A percentile compares a stretch with the other conserved stretches of the same genome.
Evolutionary conservation across 2,113 vertebrate genomes (phyloP).

Genomic region (Nothoprocta perdicaria): DNA sequence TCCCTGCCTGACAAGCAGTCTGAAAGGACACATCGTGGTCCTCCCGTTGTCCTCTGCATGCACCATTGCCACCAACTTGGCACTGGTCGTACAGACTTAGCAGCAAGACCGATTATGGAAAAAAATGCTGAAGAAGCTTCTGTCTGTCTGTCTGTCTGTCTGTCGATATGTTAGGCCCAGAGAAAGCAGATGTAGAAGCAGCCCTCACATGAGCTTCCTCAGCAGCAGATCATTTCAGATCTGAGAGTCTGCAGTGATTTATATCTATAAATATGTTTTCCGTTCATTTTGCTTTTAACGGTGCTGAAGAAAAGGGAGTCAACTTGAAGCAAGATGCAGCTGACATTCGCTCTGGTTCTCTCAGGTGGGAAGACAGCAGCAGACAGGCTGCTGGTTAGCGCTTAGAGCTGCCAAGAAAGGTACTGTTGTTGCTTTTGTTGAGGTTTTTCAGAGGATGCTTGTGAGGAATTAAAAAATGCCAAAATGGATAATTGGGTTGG

Average conservation of each 20-base stretch:
- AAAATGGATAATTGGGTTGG: neutral
- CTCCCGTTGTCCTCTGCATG: rapidly evolving
- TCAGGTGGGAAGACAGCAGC: neutral
- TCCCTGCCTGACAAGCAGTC: neutral
- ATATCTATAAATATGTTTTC: constrained; percentile 39
- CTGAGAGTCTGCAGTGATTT: constrained; percentile 23
- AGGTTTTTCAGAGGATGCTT: constrained; percentile 15
- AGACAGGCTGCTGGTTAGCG: constrained; percentile 18
- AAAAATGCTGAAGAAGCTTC: neutral
- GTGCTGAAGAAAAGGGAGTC: constrained; percentile 40
- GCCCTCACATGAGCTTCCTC: neutral
- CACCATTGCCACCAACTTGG: neutral
- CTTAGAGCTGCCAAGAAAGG: neutral
- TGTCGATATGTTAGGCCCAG: neutral
- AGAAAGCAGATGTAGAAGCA: neutral
- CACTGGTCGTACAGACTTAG: neutral
- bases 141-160: neutral
- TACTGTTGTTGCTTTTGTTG: neutral
- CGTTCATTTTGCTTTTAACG: constrained; percentile 37
- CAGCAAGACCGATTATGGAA: neutral
- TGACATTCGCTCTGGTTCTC: neutral
- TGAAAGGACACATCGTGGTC: neutral
- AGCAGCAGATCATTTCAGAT: constrained; percentile 14
- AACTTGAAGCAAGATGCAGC: constrained; percentile 20
- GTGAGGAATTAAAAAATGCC: neutral